Percentiles rank a stretch among this genome's conserved stretches.
Evolutionary conservation across 2,797 vertebrate genomes (phyloP).

Genomic region (Helarctos malayanus): DNA sequence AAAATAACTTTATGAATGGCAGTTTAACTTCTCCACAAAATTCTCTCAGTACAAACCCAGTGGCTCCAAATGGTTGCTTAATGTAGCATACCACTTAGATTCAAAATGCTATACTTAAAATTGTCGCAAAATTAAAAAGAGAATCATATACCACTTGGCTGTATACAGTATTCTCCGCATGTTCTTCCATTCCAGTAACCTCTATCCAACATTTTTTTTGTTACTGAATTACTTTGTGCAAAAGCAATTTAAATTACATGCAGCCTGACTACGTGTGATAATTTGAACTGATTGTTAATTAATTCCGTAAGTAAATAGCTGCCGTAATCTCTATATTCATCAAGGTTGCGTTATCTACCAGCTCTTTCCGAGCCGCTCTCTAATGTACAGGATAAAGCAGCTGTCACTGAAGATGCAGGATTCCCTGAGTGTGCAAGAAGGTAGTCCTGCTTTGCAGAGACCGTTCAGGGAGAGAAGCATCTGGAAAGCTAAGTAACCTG

Average conservation of each 20-base stretch:
- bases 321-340: constrained; percentile 69
- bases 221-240: constrained; percentile 77
- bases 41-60: constrained; percentile 70
- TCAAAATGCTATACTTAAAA: constrained; percentile 84
- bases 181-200: constrained; percentile 76
- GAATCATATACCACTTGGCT: constrained; percentile 77
- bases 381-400: constrained; percentile 35
- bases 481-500: constrained; percentile 76
- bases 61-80: constrained; percentile 83
- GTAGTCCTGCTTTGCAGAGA: neutral
- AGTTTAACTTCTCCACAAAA: constrained; percentile 82
- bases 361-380: constrained; percentile 64
- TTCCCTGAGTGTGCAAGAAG: constrained; percentile 22
- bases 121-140: constrained; percentile 80
- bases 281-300: constrained; percentile 79
- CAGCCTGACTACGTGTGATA: constrained; percentile 75
- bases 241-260: constrained; percentile 76
- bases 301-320: constrained; percentile 80
- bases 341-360: constrained; percentile 77
- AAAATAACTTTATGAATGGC: constrained; percentile 86
- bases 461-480: constrained; percentile 34
- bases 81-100: constrained; percentile 76
- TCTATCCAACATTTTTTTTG: constrained; percentile 81
- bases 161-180: constrained; percentile 71
- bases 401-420: constrained; percentile 16